Percentiles rank a stretch among this genome's conserved stretches.
These are phyloP conservation scores for Callipepla californica DNA, from an alignment of 2,113 vertebrate genomes.

Conservation along the genomic window DNA sequence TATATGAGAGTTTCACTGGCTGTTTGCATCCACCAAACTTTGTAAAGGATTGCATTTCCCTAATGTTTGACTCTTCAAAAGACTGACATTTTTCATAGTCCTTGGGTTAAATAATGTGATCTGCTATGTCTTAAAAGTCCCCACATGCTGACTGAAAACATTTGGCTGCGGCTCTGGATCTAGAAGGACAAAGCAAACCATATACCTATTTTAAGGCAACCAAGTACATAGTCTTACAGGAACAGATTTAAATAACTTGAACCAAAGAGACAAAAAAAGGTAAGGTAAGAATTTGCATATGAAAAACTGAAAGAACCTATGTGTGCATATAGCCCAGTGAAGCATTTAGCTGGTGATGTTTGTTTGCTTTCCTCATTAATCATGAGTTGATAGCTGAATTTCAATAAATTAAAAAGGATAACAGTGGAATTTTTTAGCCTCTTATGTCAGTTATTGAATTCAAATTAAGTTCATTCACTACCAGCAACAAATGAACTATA, in stretches of 20 bases:
- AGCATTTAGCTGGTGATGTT: neutral
- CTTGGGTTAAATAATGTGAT: neutral
- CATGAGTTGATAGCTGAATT: conserved; percentile 9
- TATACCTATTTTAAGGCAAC: neutral
- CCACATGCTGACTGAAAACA: neutral
- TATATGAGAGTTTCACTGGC: neutral
- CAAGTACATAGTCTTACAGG: neutral
- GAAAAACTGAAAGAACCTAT: neutral
- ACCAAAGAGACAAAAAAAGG: neutral
- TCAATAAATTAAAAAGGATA: neutral
- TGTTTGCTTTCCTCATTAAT: neutral
- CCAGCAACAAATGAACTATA: neutral
- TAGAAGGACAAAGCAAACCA: neutral
- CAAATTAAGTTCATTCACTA: neutral
- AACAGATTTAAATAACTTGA: neutral
- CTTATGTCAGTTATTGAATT: neutral
- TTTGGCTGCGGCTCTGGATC: neutral
- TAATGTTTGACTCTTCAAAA: neutral
- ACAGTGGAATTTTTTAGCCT: neutral
- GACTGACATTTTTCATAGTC: neutral
- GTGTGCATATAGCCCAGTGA: neutral
- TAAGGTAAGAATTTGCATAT: neutral
- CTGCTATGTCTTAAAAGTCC: neutral
- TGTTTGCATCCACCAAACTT: neutral
- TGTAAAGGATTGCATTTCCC: neutral